Conservation (phyloP, 2,113 vertebrate species). For the Neodon shergylaensis region DNA sequence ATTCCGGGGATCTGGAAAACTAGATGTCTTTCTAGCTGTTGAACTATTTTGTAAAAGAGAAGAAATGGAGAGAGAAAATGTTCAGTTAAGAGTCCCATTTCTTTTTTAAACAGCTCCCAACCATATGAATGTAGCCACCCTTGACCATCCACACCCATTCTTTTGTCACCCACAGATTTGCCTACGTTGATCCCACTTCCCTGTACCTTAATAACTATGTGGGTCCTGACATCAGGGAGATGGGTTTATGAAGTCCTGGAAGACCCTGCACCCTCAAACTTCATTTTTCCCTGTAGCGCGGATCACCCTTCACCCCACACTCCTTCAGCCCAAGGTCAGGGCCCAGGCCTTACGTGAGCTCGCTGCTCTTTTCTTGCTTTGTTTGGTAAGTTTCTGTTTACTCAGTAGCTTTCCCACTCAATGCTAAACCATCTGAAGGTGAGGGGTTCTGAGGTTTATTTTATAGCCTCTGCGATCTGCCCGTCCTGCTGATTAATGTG, state of each 20-base stretch:
- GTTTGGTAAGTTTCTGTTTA: not conserved
- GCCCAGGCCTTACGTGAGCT: not conserved
- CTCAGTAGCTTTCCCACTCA: not conserved
- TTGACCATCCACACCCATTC: fast-evolving
- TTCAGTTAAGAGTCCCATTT: constrained; percentile 41
- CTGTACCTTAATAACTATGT: not conserved
- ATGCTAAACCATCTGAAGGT: not conserved
- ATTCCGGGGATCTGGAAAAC: constrained; percentile 78
- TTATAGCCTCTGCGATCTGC: not conserved
- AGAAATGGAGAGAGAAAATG: constrained; percentile 38
- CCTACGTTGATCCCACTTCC: not conserved
- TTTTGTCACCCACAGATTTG: not conserved
- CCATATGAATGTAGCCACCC: not conserved
- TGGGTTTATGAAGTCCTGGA: not conserved
- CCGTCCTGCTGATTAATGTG: not conserved
- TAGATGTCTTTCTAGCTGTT: constrained; percentile 82
- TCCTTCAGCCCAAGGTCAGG: not conserved
- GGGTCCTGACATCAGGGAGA: not conserved
- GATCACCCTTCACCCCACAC: not conserved
- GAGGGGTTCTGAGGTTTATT: not conserved
- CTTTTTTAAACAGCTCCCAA: not conserved
- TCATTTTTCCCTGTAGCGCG: not conserved
- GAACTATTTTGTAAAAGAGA: constrained; percentile 30
- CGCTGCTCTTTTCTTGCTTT: not conserved
- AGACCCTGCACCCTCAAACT: not conserved